Evolutionary conservation across 2,113 vertebrate genomes (phyloP).

Genomic region (Platycercus adscitus): DNA sequence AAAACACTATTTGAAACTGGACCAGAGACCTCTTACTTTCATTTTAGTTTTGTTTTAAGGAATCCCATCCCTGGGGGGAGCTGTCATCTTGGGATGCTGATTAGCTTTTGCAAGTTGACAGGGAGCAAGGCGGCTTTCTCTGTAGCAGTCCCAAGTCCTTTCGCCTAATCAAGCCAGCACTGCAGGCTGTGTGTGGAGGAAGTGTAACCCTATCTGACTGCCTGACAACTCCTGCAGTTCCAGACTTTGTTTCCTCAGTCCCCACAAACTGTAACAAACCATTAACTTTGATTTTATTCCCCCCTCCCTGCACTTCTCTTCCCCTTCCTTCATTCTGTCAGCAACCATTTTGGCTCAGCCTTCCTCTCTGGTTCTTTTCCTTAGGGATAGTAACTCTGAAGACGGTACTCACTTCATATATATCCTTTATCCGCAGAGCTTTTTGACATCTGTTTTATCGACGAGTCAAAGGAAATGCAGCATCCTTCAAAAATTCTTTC

Average conservation of each 20-base stretch:
- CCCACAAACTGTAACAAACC: constrained; percentile 15
- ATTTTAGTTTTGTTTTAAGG: constrained; percentile 17
- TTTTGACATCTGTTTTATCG: background rate
- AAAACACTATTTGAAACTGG: background rate
- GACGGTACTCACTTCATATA: background rate
- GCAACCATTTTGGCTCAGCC: constrained; percentile 10
- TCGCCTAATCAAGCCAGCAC: constrained; percentile 35
- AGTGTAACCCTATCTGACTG: constrained; percentile 35
- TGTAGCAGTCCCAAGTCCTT: constrained; percentile 23
- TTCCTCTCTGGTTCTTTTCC: background rate
- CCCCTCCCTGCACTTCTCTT: rapidly evolving
- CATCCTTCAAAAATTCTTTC: background rate
- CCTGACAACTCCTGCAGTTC: constrained; percentile 35
- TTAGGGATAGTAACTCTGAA: background rate
- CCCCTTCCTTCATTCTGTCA: background rate
- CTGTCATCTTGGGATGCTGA: constrained; percentile 60
- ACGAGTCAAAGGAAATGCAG: background rate
- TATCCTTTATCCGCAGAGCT: background rate
- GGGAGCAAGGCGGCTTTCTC: background rate
- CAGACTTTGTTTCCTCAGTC: constrained; percentile 41
- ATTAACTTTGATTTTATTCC: constrained; percentile 16
- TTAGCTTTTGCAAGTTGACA: constrained; percentile 37
- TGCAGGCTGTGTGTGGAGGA: constrained; percentile 12
- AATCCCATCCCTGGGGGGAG: background rate
- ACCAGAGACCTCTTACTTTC: background rate